A percentile compares a stretch with the other conserved stretches of the same genome.
Evolutionary conservation across 2,113 vertebrate genomes (phyloP).

Genomic region (Vicugna pacos): DNA sequence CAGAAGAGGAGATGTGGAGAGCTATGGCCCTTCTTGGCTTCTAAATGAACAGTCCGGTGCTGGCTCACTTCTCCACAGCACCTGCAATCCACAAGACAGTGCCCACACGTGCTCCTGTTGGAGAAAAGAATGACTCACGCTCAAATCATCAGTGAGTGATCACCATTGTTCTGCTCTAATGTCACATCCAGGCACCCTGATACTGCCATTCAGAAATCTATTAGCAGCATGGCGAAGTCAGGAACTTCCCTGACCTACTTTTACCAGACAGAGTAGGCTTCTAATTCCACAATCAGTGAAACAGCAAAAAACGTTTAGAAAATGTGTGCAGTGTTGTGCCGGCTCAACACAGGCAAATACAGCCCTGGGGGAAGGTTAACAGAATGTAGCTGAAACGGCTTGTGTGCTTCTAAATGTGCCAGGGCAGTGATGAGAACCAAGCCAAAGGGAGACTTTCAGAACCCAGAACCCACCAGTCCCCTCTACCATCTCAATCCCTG

Average conservation of each 20-base stretch:
- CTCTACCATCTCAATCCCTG: background rate
- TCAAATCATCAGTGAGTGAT: conserved; percentile 49
- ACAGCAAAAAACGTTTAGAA: conserved; percentile 73
- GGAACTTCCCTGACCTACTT: conserved; percentile 77
- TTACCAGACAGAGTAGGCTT: conserved; percentile 56
- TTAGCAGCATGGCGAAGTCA: conserved; percentile 70
- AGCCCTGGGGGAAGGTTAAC: conserved; percentile 43
- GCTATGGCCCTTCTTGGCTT: background rate
- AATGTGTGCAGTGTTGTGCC: background rate
- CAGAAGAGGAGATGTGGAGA: background rate
- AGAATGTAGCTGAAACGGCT: conserved; percentile 44
- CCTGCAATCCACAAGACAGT: conserved; percentile 24
- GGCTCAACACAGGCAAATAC: background rate
- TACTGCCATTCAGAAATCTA: conserved; percentile 80
- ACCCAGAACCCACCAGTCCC: background rate
- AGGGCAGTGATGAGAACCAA: conserved; percentile 4
- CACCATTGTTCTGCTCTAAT: conserved; percentile 62
- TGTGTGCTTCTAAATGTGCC: conserved; percentile 17
- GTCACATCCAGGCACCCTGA: conserved; percentile 70
- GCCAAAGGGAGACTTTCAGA: conserved; percentile 52
- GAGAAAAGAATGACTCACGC: conserved; percentile 67
- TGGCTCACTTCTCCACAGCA: background rate
- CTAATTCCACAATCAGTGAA: conserved; percentile 76
- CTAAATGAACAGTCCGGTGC: background rate
- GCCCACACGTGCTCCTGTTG: background rate